phyloP scores from a whole-genome alignment of 2,888 invertebrate genomes.

The Eupithecia tripunctaria region DNA sequence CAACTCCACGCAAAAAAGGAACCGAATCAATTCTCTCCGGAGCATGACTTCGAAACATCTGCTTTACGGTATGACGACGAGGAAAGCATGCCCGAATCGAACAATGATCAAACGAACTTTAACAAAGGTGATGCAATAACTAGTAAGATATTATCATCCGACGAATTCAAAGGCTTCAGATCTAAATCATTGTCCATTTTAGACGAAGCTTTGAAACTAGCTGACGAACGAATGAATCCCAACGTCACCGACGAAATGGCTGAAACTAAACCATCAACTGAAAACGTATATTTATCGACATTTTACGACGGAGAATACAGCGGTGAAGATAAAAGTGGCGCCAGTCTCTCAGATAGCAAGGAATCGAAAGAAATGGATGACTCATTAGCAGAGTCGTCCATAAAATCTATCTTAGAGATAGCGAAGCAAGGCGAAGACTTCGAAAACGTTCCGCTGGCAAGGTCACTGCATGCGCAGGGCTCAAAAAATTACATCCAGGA shows the following conservation, averaged over 20 bases:
- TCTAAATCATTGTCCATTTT: constrained; percentile 35
- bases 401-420: constrained; percentile 57
- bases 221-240: constrained; percentile 28
- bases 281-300: constrained; percentile 35
- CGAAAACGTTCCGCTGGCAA: constrained; percentile 61
- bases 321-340: constrained; percentile 25
- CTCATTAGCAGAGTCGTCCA: constrained; percentile 65
- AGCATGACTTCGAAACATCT: constrained; percentile 77
- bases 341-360: constrained; percentile 21
- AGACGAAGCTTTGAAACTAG: constrained; percentile 42
- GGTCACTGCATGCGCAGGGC: constrained; percentile 60
- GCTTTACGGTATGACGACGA: constrained; percentile 58
- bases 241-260: constrained; percentile 31
- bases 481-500: constrained; percentile 65
- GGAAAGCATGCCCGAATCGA: constrained; percentile 27
- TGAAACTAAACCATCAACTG: constrained; percentile 38
- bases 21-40: constrained; percentile 59
- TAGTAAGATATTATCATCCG: constrained; percentile 38
- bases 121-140: constrained; percentile 25
- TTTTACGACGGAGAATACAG: constrained; percentile 25
- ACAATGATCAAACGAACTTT: constrained; percentile 27
- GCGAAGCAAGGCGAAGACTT: constrained; percentile 51
- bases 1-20: constrained; percentile 77
- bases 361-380: constrained; percentile 55
- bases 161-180: constrained; percentile 24